Evolutionary conservation across 2,888 invertebrate genomes (phyloP).

Genomic region (Volucella inanis): DNA sequence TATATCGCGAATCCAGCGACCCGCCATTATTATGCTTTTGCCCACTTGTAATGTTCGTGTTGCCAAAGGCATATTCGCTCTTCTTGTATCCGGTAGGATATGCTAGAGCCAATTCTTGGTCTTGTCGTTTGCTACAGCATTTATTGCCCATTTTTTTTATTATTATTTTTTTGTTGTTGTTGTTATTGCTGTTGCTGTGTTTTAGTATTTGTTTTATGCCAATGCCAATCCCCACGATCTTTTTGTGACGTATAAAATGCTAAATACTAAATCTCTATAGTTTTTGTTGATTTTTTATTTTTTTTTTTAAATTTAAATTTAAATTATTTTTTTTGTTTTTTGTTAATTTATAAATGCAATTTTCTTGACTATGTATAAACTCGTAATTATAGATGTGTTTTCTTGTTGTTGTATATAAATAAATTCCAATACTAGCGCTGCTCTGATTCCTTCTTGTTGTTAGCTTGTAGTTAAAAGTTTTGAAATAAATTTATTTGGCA

Average conservation of each 20-base stretch:
- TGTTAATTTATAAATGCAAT: conserved; percentile 73
- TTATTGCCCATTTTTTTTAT: conserved; percentile 89
- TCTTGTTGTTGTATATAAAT: conserved; percentile 72
- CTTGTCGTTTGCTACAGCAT: conserved; percentile 94
- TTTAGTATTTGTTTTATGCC: conserved; percentile 36
- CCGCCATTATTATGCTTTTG: conserved; percentile 83
- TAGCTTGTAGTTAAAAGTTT: conserved; percentile 46
- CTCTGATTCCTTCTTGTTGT: conserved; percentile 75
- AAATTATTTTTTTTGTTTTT: background rate
- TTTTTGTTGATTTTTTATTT: conserved; percentile 25
- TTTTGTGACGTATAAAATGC: conserved; percentile 72
- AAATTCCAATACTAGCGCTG: conserved; percentile 67
- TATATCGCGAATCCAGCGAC: conserved; percentile 87
- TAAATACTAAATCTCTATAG: conserved; percentile 45
- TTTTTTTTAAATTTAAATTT: conserved; percentile 8
- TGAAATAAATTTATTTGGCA: conserved; percentile 67
- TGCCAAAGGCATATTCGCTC: conserved; percentile 82
- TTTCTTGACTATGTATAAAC: conserved; percentile 70
- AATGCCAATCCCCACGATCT: conserved; percentile 62
- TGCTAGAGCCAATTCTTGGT: conserved; percentile 85
- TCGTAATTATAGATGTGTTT: conserved; percentile 31
- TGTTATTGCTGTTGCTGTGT: conserved; percentile 1
- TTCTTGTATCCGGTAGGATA: conserved; percentile 83
- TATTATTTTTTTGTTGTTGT: conserved; percentile 5
- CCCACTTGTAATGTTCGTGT: conserved; percentile 82